Base-by-base conservation (phyloP, 2,888 invertebrate species). In the Noctua fimbriata region DNA sequence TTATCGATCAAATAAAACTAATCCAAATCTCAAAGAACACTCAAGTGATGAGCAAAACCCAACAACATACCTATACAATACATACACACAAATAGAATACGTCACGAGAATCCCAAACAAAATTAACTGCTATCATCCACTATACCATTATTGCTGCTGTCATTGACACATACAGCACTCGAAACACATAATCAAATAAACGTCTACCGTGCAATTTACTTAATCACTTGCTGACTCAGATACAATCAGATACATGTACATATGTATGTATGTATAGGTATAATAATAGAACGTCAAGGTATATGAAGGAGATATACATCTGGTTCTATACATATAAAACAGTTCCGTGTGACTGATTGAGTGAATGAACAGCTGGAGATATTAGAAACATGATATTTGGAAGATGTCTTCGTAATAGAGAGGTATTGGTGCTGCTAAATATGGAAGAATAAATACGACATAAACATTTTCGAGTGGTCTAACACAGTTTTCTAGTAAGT, bases 161-260 rank as follows among this genome's bases (percentile, higher is more conserved):
- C 52, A 73, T 72, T 86, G 73, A 74, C 84, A 76, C 67, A 75
- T 78, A 73, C 70, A 41, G 28, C n/a, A 69, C 70, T 9, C 60
- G 66, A n/a, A 76, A 79, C 82, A 85, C 85, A 83, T 69, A 77
- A 84, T 86, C 86, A 86, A 87, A 87, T 87, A 87, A 80, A 87
- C 80, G 80, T 82, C 79, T 78, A 80, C 70, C 58, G 32, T 69
- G 80, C 80, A 85, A 87, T 84, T 82, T 77, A 76, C 78, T 49
- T 84, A 85, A 86, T 87, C 75, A 85, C 76, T 71, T 60, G 70
- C 76, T 79, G 74, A 84, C 63, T 82, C 73, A 82, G 79, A 71
- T 67, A 84, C 78, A 81, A 52, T n/a, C 70, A 73, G n/a, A 69
- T 69, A 60, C 3, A 32, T 28, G 44, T 47, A 41, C 16, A 9